Evolutionary conservation across 2,113 vertebrate genomes (phyloP), one percentile per base, ranked within the genome.

Genomic region (Oplegnathus fasciatus): DNA sequence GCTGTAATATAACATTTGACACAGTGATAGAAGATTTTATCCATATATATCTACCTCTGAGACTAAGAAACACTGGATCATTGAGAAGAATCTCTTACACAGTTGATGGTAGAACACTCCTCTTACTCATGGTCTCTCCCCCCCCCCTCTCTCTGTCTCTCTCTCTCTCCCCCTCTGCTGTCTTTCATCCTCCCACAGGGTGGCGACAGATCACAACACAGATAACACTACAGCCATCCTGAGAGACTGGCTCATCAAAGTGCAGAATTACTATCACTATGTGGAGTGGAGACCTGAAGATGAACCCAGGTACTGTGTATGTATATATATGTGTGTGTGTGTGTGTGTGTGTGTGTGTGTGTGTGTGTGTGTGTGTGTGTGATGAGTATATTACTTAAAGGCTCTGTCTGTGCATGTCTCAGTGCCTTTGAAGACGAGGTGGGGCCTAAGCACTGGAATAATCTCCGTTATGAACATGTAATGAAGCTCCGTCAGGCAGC

Each of bases 401-500:
- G 6, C n/a, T 83, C 17, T 82, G 71, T 89, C 60, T 90, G 37
- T 87, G 42, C 57, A 22, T 71, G 34, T 80, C 28, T 75, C 85
- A 96, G 95, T 57, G 83, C 68, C 75, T 97, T 97, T 83, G 93
- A 93, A 5, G 96, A 97, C 0, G 97, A 97, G 88, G 90, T 92
- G 44, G 97, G 97, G 1, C 96, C 96, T 50, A 98, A 97, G 85
- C 96, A 98, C 88, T 98, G 97, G 97, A 96, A 96, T 1, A 94
- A 93, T 28, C 88, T 92, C 0, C 97, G 97, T 14, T 97, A 97
- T 0, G 96, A 98, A 74, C 96, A 97, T 0, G 86, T 98, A 22
- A 97, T 98, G 97, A 97, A 97, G 90, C 92, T 98, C 11, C 95
- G 97, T 0, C 97, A 98, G 92, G 97, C 96, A 0, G 97, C 97